Evolutionary conservation across 2,797 vertebrate genomes (phyloP).

Genomic region (Manis crassicaudata): DNA sequence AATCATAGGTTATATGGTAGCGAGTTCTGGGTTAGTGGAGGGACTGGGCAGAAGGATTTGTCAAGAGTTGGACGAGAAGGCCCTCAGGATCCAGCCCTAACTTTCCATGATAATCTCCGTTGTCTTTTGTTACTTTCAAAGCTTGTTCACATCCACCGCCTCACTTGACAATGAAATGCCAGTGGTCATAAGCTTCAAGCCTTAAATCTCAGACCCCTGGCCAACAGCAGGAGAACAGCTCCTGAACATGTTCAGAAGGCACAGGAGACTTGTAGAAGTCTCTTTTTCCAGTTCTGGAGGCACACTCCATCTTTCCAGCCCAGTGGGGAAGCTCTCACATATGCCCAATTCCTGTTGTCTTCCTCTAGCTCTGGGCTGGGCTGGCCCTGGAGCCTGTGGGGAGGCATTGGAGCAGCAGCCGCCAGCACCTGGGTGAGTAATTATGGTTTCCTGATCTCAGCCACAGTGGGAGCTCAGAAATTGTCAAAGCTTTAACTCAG

Average conservation of each 20-base stretch:
- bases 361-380: not conserved
- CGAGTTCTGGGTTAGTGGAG: not conserved
- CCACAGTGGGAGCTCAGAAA: constrained; percentile 46
- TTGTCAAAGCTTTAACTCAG: constrained; percentile 51
- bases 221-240: not conserved
- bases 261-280: not conserved
- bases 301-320: not conserved
- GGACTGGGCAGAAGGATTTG: not conserved
- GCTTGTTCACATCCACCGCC: not conserved
- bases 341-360: not conserved
- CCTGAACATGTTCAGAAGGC: not conserved
- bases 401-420: not conserved
- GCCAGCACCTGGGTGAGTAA: constrained; percentile 53
- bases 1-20: not conserved
- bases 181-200: not conserved
- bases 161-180: not conserved
- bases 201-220: not conserved
- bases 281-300: not conserved
- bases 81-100: not conserved
- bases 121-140: not conserved
- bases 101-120: not conserved
- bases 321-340: not conserved
- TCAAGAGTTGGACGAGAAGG: not conserved
- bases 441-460: constrained; percentile 58
- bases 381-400: not conserved